These are phyloP conservation scores for Varanus salvator DNA, from an alignment of 2,113 vertebrate genomes.

Conservation along the genomic window DNA sequence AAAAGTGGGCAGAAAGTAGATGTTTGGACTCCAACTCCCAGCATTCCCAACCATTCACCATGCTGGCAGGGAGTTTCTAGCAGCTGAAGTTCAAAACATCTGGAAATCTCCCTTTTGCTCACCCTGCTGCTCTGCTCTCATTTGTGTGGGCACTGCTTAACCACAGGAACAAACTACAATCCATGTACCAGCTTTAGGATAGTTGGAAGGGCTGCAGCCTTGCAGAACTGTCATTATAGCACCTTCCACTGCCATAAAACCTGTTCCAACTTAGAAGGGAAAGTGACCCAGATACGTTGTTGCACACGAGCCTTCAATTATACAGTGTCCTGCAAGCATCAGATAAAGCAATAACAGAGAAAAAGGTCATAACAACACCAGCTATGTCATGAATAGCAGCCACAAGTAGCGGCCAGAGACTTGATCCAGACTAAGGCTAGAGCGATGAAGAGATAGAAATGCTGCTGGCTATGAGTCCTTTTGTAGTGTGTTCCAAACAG, in stretches of 20 bases:
- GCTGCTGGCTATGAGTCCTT: constrained; percentile 70
- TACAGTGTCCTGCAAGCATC: constrained; percentile 61
- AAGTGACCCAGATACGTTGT: constrained; percentile 48
- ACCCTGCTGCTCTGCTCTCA: not conserved
- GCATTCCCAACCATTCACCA: too few species aligned
- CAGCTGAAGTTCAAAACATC: too few species aligned
- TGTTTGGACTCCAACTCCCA: too few species aligned
- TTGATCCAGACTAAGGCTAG: constrained; percentile 64
- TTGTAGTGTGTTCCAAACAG: constrained; percentile 69
- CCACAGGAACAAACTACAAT: not conserved
- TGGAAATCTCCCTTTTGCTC: too few species aligned
- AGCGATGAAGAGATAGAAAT: constrained; percentile 76
- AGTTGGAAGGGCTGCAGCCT: not conserved
- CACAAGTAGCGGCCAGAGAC: constrained; percentile 74
- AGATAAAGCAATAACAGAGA: constrained; percentile 63
- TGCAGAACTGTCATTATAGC: constrained; percentile 20
- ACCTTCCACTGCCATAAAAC: constrained; percentile 45
- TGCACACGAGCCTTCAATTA: constrained; percentile 58
- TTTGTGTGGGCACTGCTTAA: not conserved
- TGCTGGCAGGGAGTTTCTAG: too few species aligned
- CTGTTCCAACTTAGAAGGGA: constrained; percentile 27
- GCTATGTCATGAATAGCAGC: constrained; percentile 71
- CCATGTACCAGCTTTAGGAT: not conserved
- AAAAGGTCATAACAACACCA: constrained; percentile 72
- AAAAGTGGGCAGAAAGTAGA: too few species aligned